Conservation (phyloP, 2,797 vertebrate genomes). For the Oryzias dopingdopingensis region DNA sequence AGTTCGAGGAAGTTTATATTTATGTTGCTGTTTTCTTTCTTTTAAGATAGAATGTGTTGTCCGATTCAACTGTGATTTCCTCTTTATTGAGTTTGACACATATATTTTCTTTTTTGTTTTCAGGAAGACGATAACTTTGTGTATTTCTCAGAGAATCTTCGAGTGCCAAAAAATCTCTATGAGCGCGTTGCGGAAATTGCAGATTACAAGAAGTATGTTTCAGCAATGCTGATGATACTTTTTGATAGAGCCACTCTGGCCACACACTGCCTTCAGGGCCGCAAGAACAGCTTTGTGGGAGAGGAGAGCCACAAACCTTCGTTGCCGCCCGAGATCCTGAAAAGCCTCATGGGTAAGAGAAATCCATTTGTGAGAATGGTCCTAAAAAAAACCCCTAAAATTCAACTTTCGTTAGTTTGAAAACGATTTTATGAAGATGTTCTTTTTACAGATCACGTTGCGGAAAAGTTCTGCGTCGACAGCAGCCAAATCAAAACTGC, state of each 20-base stretch:
- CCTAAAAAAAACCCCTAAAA: no score
- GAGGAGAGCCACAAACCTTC: slow-evolving; percentile 74
- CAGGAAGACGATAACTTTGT: slow-evolving; percentile 63
- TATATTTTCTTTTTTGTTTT: not conserved
- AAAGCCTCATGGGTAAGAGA: slow-evolving; percentile 65
- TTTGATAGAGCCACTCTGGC: slow-evolving; percentile 76
- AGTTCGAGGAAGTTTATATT: not conserved
- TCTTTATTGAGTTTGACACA: not conserved
- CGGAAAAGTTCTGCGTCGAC: slow-evolving; percentile 68
- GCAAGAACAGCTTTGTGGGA: slow-evolving; percentile 63
- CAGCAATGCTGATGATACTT: slow-evolving; percentile 73
- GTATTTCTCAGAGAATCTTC: slow-evolving; percentile 68
- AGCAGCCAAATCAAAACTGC: slow-evolving; percentile 70
- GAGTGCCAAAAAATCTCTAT: slow-evolving; percentile 71
- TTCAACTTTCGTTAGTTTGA: not conserved
- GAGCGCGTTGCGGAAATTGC: slow-evolving; percentile 68
- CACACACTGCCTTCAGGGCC: slow-evolving; percentile 75
- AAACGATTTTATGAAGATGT: not conserved
- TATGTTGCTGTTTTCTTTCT: not conserved
- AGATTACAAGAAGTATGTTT: slow-evolving; percentile 77
- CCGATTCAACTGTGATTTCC: not conserved
- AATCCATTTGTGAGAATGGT: not conserved
- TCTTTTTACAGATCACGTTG: slow-evolving; percentile 62
- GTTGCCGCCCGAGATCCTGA: slow-evolving; percentile 72
- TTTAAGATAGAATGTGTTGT: not conserved